Evolutionary conservation across 2,888 invertebrate genomes (phyloP), one percentile per base, ranked within the genome.

Genomic region (Nomada fucata): DNA sequence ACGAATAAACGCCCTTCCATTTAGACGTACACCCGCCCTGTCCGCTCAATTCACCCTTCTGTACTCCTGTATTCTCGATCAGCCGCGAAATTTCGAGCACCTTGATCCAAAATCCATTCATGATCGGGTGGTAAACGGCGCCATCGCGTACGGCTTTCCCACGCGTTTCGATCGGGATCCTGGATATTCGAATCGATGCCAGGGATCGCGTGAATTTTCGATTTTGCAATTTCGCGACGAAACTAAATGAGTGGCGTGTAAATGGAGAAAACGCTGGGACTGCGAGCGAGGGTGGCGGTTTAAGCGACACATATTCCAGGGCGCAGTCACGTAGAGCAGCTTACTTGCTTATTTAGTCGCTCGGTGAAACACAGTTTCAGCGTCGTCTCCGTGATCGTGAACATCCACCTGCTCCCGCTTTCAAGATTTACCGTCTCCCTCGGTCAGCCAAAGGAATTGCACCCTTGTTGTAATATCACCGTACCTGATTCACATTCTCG

Each of bases 311-410:
- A 44, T 42, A 55, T 52, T 75, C 75, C 59, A 59, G 57, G 44
- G 60, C 72, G 76, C 55, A 55, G 68, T 57, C 36, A 42, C 79
- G 18, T 52, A 55, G 61, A 61, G 73, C 60, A 76, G 83, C 77
- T 86, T 79, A 79, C 87, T 89, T 83, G 89, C 82, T 88, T 90
- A 90, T 90, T 90, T 89, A 90, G 86, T 87, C 77, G 82, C 72
- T 36, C 61, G 78, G 85, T 86, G 87, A 89, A 87, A 82, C 89
- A 87, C 82, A 86, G 89, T 87, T 89, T 82, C 86, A 82, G 61
- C 36, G 36, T 85, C 36, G 36, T 85, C 79, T 74, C 60, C 71
- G 76, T 69, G 77, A 59, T 78, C 83, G 75, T 52, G 76, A 76
- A 64, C 60, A 78, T 81, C 78, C 87, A 87, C 87, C 89, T 87